Conservation (phyloP, 2,797 vertebrate genomes). For the Pyrocephalus nanus region DNA sequence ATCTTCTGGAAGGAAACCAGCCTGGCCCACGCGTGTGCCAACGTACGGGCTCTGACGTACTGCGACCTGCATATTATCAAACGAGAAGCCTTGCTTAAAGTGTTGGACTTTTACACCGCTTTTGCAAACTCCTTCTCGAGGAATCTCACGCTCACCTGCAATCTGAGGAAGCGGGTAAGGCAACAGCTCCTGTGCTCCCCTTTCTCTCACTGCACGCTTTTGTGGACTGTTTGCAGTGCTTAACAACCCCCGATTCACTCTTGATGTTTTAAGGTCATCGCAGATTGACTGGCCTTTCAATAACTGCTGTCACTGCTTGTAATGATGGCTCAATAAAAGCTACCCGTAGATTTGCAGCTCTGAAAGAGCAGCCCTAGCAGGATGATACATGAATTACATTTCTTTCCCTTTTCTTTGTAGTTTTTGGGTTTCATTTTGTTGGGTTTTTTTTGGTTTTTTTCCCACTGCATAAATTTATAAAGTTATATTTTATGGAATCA, state of each 20-base stretch:
- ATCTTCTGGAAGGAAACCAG: constrained; percentile 97
- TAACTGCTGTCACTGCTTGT: neutral
- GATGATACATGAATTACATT: neutral
- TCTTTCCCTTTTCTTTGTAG: neutral
- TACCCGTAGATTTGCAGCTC: neutral
- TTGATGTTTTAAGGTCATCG: constrained; percentile 3
- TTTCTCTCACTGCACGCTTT: neutral
- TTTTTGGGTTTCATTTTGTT: neutral
- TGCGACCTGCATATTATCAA: constrained; percentile 96
- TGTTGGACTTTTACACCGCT: constrained; percentile 93
- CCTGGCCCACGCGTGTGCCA: constrained; percentile 91
- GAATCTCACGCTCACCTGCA: constrained; percentile 96
- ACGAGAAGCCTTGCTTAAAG: constrained; percentile 92
- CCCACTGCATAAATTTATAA: neutral
- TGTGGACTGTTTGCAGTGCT: neutral
- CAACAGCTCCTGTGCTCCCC: neutral
- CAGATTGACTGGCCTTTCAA: constrained; percentile 8
- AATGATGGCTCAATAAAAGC: constrained; percentile 14
- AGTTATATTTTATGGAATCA: neutral
- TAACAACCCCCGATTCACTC: neutral
- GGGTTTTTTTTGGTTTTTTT: neutral
- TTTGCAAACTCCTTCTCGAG: constrained; percentile 97
- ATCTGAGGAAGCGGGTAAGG: constrained; percentile 93
- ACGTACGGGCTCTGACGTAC: constrained; percentile 93
- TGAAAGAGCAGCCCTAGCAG: neutral